Conservation (phyloP, 2,888 invertebrate genomes). For the Plebejus melissa region DNA sequence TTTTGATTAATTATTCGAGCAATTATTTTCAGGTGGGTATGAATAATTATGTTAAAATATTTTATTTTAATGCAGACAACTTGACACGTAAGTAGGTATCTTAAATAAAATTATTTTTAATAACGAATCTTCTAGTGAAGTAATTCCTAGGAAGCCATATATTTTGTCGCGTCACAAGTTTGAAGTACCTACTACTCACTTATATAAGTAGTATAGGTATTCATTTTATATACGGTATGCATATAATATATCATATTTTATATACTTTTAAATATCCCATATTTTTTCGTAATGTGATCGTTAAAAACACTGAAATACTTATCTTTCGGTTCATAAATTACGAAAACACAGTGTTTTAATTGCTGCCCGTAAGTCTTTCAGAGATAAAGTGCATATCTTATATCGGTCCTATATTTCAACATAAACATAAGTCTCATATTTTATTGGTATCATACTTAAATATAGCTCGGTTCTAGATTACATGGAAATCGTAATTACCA, state of each 20-base stretch:
- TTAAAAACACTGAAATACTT: constrained; percentile 13
- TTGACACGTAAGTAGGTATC: not conserved
- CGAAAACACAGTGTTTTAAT: not conserved
- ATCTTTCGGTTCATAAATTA: constrained; percentile 16
- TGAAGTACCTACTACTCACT: not conserved
- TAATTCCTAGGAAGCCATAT: not conserved
- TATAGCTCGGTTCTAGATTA: not conserved
- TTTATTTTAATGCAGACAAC: not conserved
- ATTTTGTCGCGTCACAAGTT: not conserved
- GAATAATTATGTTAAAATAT: constrained; percentile 15
- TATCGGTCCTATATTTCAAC: constrained; percentile 5
- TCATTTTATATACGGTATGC: not conserved
- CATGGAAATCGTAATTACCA: not conserved
- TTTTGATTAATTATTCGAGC: constrained; percentile 5
- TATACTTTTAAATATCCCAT: constrained; percentile 6
- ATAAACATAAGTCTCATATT: constrained; percentile 16
- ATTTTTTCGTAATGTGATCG: not conserved
- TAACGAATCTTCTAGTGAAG: not conserved
- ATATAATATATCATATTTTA: constrained; percentile 15
- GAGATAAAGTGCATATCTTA: constrained; percentile 13
- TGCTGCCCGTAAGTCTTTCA: constrained; percentile 7
- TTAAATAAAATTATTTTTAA: constrained; percentile 15
- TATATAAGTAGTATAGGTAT: not conserved
- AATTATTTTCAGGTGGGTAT: constrained; percentile 8
- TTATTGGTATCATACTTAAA: not conserved